These are phyloP conservation scores for Orthonyx spaldingii DNA, from an alignment of 2,113 vertebrate genomes.

Conservation along the genomic window DNA sequence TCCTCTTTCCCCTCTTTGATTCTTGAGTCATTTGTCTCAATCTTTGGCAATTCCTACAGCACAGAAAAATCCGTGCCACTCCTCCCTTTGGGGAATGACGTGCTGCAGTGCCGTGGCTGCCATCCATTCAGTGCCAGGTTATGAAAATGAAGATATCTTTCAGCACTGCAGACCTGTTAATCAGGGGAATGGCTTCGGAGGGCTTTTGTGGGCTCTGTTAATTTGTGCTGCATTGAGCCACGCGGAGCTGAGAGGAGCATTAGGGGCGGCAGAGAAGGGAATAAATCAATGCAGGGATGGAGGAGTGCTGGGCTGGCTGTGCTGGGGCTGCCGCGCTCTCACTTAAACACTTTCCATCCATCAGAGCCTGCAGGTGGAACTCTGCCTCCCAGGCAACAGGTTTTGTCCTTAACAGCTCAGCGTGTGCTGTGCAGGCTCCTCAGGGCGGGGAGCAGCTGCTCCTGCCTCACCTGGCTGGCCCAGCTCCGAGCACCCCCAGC, in stretches of 20 bases:
- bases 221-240: constrained; percentile 51
- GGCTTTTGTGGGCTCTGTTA: constrained; percentile 50
- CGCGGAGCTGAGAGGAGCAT: constrained; percentile 20
- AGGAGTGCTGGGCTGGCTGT: constrained; percentile 19
- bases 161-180: constrained; percentile 48
- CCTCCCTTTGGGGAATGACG: constrained; percentile 13
- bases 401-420: not conserved
- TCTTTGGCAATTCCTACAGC: not conserved
- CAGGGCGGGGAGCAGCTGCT: not conserved
- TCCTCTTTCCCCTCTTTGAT: not conserved
- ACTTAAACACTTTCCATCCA: constrained; percentile 40
- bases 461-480: not conserved
- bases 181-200: constrained; percentile 57
- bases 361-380: constrained; percentile 16
- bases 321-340: not conserved
- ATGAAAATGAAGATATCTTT: constrained; percentile 61
- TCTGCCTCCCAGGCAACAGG: constrained; percentile 13
- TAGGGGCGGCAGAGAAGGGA: constrained; percentile 7
- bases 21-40: not conserved
- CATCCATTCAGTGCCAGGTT: constrained; percentile 56
- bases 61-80: not conserved
- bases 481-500: not conserved
- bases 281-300: constrained; percentile 45
- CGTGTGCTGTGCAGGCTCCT: not conserved
- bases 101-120: not conserved